These are phyloP conservation scores for Uropsilus gracilis DNA, from an alignment of 2,113 vertebrate species.

Conservation along the genomic window DNA sequence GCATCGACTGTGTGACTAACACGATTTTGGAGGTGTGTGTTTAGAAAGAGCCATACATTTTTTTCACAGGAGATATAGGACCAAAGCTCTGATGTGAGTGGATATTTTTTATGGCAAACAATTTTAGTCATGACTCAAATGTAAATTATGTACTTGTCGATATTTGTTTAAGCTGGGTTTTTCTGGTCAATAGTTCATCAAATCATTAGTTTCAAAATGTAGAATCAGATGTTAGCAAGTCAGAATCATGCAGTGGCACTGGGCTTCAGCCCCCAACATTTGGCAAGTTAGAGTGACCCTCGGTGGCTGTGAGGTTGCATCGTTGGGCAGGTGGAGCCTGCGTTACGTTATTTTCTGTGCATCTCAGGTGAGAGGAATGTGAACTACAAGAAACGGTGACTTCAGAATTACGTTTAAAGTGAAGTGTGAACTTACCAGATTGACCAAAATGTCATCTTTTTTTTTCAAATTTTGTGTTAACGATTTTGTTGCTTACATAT, in stretches of 20 bases:
- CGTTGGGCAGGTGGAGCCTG: too few species aligned
- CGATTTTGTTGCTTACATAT: too few species aligned
- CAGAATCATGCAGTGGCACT: not conserved
- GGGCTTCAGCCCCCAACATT: not conserved
- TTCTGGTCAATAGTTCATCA: not conserved
- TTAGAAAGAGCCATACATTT: constrained; percentile 16
- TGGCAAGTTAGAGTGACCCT: too few species aligned
- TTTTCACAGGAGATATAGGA: not conserved
- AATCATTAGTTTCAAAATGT: constrained; percentile 18
- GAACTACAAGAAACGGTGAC: not conserved
- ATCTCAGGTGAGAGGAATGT: not conserved
- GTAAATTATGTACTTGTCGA: not conserved
- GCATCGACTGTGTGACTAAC: not conserved
- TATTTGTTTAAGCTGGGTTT: constrained; percentile 26
- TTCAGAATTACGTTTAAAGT: constrained; percentile 14
- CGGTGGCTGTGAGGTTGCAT: too few species aligned
- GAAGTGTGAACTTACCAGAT: not conserved
- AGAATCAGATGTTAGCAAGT: not conserved
- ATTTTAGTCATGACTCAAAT: constrained; percentile 45
- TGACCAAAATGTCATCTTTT: not conserved
- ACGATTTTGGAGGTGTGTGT: not conserved
- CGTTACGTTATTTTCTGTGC: too few species aligned
- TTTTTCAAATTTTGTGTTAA: too few species aligned
- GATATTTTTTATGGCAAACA: constrained; percentile 16
- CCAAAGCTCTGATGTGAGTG: constrained; percentile 17